These are phyloP conservation scores for Dryadula phaetusa DNA, from an alignment of 2,888 invertebrate species.

Conservation along the genomic window DNA sequence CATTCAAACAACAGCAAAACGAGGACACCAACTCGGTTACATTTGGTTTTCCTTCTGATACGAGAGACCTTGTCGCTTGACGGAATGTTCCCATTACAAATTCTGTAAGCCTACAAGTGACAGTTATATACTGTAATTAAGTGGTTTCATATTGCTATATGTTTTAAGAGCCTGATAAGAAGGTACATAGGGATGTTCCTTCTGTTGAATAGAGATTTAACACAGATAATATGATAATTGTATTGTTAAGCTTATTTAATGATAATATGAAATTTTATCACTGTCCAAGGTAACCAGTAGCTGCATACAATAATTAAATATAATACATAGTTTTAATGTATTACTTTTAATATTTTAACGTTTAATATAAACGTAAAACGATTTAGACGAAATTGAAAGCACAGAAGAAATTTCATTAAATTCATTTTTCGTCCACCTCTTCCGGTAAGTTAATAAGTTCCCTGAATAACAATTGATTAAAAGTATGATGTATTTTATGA, in stretches of 20 bases:
- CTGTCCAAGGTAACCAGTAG: neutral
- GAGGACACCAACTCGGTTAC: conserved; percentile 13
- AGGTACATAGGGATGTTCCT: neutral
- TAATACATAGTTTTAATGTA: neutral
- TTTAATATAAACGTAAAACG: too few species aligned
- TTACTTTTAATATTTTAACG: too few species aligned
- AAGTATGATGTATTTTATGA: conserved; percentile 9
- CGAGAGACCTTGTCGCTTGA: conserved; percentile 30
- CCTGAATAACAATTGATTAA: conserved; percentile 31
- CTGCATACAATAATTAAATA: neutral
- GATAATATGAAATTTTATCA: neutral
- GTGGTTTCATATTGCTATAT: conserved; percentile 1
- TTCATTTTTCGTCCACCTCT: conserved; percentile 32
- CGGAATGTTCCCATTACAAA: conserved; percentile 27
- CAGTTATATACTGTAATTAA: neutral
- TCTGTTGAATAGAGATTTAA: too few species aligned
- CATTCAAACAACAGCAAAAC: conserved; percentile 18
- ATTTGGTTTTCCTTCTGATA: conserved; percentile 35
- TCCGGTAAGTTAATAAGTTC: conserved; percentile 34
- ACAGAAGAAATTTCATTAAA: conserved; percentile 20
- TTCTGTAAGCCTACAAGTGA: neutral
- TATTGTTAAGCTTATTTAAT: neutral
- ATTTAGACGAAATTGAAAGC: too few species aligned
- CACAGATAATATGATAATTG: neutral
- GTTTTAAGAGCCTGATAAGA: conserved; percentile 11